Evolutionary conservation across 2,888 invertebrate genomes (phyloP), one percentile per base, ranked within the genome.

Genomic region (Nemapogon koenigi): DNA sequence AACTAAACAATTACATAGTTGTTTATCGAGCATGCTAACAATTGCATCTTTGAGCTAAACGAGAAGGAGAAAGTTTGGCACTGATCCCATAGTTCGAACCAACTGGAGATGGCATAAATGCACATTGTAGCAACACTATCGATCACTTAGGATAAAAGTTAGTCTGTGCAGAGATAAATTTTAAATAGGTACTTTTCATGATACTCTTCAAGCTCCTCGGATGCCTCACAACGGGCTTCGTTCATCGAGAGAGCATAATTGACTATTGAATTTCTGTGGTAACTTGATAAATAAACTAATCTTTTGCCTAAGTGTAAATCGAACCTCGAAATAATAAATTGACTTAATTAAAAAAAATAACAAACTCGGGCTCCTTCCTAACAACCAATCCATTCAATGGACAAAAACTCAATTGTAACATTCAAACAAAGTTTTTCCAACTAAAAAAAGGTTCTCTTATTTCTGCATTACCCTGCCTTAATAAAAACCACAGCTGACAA

Each of bases 21-120:
- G 71, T 68, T 69, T 64, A 60, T 65, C 65, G 70, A 75, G 75
- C 75, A 70, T 72, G 75, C 76, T 73, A 70, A 72, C 76, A 75
- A 75, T 70, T 73, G 78, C 76, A 76, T 75, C 66, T 55, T 76
- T 73, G 78, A 78, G 78, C 76, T 78, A 75, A 75, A 75, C 62
- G 73, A 76, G 63, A 71, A 73, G 61, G 65, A 69, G 70, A 71
- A 75, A 72, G 73, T 78, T 75, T 78, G 78, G 78, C 78, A 78
- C 78, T 75, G 75, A 75, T 73, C 73, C 70, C 73, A 67, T 63
- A 64, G 70, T 72, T 68, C 67, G 72, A 70, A 67, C 64, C 62
- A 59, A 61, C 58, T 65, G 62, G 69, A 68, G 69, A 68, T 73
- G 67, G 69, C 72, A 54, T 76, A 75, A 75, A 76, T 76, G 76